Conservation (phyloP, 2,797 vertebrate species). For the Melanotaenia trifasciata region DNA sequence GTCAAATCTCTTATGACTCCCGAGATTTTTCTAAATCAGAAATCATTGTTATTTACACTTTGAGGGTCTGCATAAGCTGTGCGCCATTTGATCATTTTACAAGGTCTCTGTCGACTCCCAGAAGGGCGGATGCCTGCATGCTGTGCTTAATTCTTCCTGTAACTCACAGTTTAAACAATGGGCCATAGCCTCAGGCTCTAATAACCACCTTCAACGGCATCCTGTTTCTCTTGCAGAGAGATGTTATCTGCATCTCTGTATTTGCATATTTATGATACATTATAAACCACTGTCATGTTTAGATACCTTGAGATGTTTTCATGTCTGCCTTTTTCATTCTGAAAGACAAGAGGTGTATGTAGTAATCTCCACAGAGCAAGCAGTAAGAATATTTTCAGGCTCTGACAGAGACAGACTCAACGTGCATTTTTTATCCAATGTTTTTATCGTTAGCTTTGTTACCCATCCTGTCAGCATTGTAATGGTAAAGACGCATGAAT, state of each 20-base stretch:
- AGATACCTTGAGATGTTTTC: conserved; percentile 93
- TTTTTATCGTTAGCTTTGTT: conserved; percentile 53
- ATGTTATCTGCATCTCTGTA: conserved; percentile 21
- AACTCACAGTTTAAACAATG: conserved; percentile 32
- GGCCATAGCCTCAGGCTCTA: conserved; percentile 24
- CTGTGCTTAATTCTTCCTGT: conserved; percentile 13
- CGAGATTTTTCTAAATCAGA: background rate
- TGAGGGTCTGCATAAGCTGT: background rate
- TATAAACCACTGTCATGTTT: conserved; percentile 63
- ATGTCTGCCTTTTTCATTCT: conserved; percentile 97
- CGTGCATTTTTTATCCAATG: conserved; percentile 21
- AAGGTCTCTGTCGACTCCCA: background rate
- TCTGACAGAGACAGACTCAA: conserved; percentile 40
- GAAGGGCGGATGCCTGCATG: conserved; percentile 29
- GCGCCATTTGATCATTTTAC: background rate
- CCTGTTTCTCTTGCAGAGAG: conserved; percentile 24
- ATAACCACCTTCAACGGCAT: conserved; percentile 22
- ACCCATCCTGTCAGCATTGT: conserved; percentile 54
- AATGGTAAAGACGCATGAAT: conserved; percentile 45
- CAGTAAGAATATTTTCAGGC: conserved; percentile 62
- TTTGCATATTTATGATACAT: conserved; percentile 53
- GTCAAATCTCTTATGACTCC: conserved; percentile 1
- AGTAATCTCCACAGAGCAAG: conserved; percentile 82
- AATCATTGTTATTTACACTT: background rate
- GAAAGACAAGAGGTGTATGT: conserved; percentile 94